Percentiles rank a stretch among this genome's conserved stretches.
These are phyloP conservation scores for Pterocles gutturalis DNA, from an alignment of 2,113 vertebrate genomes.

Conservation along the genomic window DNA sequence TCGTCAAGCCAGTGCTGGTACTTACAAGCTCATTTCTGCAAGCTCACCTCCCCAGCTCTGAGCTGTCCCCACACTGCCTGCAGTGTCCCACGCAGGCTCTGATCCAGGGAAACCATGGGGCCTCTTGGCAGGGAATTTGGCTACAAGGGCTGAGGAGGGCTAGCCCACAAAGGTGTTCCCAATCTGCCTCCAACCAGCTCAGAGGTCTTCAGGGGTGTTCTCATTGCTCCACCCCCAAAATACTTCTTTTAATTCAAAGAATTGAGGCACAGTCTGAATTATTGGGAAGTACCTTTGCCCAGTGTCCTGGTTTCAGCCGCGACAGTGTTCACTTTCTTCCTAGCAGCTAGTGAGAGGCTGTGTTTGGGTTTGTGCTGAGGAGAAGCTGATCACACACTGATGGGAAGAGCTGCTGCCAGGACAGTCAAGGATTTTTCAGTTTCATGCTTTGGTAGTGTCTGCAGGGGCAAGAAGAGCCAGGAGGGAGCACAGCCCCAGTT, in stretches of 20 bases:
- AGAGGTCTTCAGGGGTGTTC: not conserved
- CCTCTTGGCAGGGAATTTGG: not conserved
- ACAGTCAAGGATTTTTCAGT: too few species aligned
- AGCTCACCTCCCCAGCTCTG: too few species aligned
- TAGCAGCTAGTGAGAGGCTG: too few species aligned
- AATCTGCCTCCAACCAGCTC: not conserved
- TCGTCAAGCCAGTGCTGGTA: not conserved
- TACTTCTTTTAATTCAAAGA: not conserved
- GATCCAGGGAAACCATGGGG: not conserved
- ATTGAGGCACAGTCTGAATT: not conserved
- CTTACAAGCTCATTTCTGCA: too few species aligned
- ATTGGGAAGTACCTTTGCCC: not conserved
- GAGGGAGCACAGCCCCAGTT: too few species aligned
- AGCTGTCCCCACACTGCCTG: not conserved
- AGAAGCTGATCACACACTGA: too few species aligned
- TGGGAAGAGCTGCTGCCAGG: too few species aligned
- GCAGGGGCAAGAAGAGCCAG: too few species aligned
- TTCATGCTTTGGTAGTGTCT: too few species aligned
- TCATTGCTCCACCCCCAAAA: not conserved
- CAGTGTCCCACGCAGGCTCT: not conserved
- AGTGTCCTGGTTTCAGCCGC: too few species aligned
- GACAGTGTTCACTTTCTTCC: too few species aligned
- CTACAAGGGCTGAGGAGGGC: not conserved
- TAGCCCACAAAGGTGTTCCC: not conserved
- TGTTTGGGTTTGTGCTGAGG: too few species aligned